Evolutionary conservation across 2,888 invertebrate species (phyloP), one percentile per base, ranked within the genome.

Genomic region (Dione juno): DNA sequence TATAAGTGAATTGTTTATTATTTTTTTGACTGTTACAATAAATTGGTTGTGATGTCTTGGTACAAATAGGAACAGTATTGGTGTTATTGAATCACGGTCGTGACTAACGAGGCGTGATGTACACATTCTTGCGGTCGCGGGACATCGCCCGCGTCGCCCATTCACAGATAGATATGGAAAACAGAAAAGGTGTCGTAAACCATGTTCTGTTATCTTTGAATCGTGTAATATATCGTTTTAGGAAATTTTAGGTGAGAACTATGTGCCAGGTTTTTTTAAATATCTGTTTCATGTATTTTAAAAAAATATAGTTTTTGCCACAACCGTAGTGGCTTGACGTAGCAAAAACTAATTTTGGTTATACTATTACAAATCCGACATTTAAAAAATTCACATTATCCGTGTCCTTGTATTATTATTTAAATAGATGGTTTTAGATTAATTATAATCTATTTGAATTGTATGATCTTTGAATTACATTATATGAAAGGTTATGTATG

Each of bases 41-140:
- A 7, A 40, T 3, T 16, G 10, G 1, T 37, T 48, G 10, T n/a
- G 1, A 64, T 16, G 16, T 16, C 35, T 16, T 9, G 16, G 50
- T 16, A 61, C 61, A 37, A 67, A 71, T 61, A 8, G 37, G 74
- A 76, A 70, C 66, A 69, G 41, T 61, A 77, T 71, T 75, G 74
- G 75, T 71, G 75, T 81, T 84, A 86, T 87, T 85, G 82, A 87
- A 86, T 85, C 82, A 85, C 84, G 82, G 76, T 81, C 81, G 81
- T 88, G 88, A 88, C 88, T 88, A 88, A 88, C 82, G 74, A 82
- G 80, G 72, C 78, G 79, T 82, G 82, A 83, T 82, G 77, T 84
- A 84, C 81, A 82, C 82, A 86, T 83, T 88, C 83, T 84, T 85
- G 88, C 73, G 88, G 88, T 86, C 77, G 75, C 75, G 67, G 61